A percentile compares a stretch with the other conserved stretches of the same genome.
Conservation (phyloP, 2,797 vertebrate genomes). For the Saguinus oedipus region DNA sequence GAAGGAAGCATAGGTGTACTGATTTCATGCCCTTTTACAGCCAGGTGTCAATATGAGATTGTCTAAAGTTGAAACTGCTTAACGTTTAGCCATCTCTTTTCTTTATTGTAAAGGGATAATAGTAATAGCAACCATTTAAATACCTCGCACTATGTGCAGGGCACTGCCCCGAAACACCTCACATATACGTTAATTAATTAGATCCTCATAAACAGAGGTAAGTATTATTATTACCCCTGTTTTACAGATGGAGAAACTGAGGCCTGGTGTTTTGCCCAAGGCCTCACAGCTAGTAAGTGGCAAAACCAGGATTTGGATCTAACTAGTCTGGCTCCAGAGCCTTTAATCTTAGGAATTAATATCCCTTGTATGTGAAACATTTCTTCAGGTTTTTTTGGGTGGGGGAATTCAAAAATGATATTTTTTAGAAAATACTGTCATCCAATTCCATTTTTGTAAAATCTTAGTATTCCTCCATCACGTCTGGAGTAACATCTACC, state of each 20-base stretch:
- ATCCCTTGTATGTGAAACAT: background rate
- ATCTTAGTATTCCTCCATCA: background rate
- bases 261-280: background rate
- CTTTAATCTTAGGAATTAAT: background rate
- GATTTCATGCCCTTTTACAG: background rate
- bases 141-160: background rate
- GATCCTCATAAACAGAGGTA: background rate
- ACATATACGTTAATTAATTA: background rate
- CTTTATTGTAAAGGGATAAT: background rate
- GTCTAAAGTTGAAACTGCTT: background rate
- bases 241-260: background rate
- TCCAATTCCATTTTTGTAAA: constrained; percentile 44
- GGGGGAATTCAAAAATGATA: background rate
- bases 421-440: background rate
- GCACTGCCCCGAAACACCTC: background rate
- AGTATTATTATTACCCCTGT: background rate
- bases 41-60: background rate
- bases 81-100: background rate
- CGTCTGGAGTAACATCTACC: background rate
- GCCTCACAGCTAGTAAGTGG: background rate
- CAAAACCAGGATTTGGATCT: background rate
- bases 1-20: background rate
- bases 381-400: background rate
- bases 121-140: background rate
- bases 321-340: background rate